Evolutionary conservation across 2,113 vertebrate genomes (phyloP).

Genomic region (Cyanocitta stelleri): DNA sequence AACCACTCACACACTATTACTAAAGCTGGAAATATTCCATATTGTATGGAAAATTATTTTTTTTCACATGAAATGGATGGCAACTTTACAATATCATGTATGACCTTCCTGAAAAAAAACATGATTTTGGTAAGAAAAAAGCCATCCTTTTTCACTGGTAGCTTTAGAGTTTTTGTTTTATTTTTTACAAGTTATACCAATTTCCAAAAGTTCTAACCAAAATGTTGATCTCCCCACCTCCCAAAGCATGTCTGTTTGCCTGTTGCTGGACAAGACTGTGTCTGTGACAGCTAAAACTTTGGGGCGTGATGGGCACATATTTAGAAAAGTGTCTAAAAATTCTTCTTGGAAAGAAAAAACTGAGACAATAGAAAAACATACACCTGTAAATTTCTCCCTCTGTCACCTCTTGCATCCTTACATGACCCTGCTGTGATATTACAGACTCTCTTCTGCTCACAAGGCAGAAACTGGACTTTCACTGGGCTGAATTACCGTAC

Average conservation of each 20-base stretch:
- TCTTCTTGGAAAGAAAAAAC: neutral
- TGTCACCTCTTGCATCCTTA: neutral
- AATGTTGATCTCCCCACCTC: neutral
- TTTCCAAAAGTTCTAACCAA: neutral
- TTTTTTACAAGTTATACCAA: neutral
- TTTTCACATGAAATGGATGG: neutral
- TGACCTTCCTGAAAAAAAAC: neutral
- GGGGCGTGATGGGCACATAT: neutral
- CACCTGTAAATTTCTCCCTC: neutral
- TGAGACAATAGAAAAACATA: neutral
- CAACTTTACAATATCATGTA: neutral
- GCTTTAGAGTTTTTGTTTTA: neutral
- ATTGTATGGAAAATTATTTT: neutral
- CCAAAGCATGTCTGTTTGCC: neutral
- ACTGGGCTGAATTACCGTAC: neutral
- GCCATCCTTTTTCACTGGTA: accelerated
- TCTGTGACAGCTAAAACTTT: neutral
- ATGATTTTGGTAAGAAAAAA: neutral
- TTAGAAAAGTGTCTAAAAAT: neutral
- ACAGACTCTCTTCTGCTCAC: neutral
- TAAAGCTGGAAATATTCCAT: neutral
- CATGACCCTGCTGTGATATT: neutral
- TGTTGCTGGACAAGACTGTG: neutral
- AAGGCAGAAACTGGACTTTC: neutral
- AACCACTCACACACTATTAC: neutral